phyloP scores from a whole-genome alignment of 2,888 invertebrate species.

The Meiosimyza decipiens region DNA sequence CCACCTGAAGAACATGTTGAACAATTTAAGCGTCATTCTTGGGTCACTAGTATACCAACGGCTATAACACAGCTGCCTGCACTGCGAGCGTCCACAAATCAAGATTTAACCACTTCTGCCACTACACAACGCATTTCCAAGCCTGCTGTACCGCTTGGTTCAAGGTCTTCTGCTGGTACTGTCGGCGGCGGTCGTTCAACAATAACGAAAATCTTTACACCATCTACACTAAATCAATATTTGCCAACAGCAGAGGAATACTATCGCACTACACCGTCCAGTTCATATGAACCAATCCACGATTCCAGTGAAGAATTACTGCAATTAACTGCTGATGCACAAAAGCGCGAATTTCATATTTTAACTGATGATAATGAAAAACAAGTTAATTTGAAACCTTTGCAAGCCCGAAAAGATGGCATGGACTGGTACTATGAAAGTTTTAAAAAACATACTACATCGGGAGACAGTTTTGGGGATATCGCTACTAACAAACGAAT shows the following conservation, averaged over 20 bases:
- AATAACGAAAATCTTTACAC: slow-evolving; percentile 72
- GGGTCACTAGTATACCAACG: slow-evolving; percentile 52
- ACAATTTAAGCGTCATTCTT: slow-evolving; percentile 57
- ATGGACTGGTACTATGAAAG: slow-evolving; percentile 90
- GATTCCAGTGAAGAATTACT: slow-evolving; percentile 46
- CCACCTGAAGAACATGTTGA: slow-evolving; percentile 64
- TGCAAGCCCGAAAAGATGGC: slow-evolving; percentile 68
- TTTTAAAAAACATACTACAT: slow-evolving; percentile 68
- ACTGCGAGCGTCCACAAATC: slow-evolving; percentile 12
- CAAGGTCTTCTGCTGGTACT: slow-evolving; percentile 41
- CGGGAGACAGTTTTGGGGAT: slow-evolving; percentile 2
- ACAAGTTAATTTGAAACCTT: slow-evolving; percentile 52
- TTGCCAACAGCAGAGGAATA: slow-evolving; percentile 66
- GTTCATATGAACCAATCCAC: slow-evolving; percentile 19
- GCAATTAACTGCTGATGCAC: slow-evolving; percentile 50
- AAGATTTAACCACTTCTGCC: slow-evolving; percentile 31
- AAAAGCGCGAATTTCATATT: slow-evolving; percentile 48
- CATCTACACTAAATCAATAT: slow-evolving; percentile 54
- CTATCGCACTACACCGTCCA: slow-evolving; percentile 59
- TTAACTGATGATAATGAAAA: slow-evolving; percentile 26
- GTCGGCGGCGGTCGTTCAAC: slow-evolving; percentile 69
- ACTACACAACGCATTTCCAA: slow-evolving; percentile 24
- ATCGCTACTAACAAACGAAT: slow-evolving; percentile 14
- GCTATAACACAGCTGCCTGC: slow-evolving; percentile 25
- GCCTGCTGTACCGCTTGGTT: slow-evolving; percentile 35